Evolutionary conservation across 2,113 vertebrate genomes (phyloP).

Genomic region (Tragelaphus imberbis): DNA sequence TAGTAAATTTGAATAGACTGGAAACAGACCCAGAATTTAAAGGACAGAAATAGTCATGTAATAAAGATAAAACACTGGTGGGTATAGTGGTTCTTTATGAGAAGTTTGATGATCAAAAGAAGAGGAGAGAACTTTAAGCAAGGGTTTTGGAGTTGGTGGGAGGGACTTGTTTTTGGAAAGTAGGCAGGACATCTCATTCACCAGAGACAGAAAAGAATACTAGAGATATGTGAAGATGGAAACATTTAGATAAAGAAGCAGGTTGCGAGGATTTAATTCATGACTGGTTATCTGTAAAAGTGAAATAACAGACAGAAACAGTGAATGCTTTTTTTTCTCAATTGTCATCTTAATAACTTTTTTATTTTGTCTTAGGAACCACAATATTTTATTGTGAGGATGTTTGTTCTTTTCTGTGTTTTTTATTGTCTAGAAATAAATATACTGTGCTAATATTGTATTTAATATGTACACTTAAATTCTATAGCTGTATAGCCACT

Average conservation of each 20-base stretch:
- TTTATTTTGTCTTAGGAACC: not conserved
- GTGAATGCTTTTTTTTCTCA: not conserved
- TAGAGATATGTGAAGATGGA: not conserved
- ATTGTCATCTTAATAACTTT: not conserved
- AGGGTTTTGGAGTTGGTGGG: not conserved
- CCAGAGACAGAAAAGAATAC: not conserved
- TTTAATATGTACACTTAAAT: not conserved
- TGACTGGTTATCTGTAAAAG: not conserved
- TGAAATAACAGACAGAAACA: not conserved
- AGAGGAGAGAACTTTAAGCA: not conserved
- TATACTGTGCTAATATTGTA: not conserved
- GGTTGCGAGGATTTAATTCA: not conserved
- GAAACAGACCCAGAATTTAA: not conserved
- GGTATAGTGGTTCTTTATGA: not conserved
- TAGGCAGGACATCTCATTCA: not conserved
- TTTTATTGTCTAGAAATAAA: not conserved
- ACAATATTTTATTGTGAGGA: not conserved
- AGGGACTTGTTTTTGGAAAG: not conserved
- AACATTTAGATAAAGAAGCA: not conserved
- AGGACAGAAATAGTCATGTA: not conserved
- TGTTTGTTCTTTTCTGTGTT: not conserved
- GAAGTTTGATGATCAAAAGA: not conserved
- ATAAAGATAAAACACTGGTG: not conserved
- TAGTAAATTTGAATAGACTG: slow-evolving; percentile 4
- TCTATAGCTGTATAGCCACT: not conserved